These are phyloP conservation scores for Laterallus jamaicensis DNA, from an alignment of 2,113 vertebrate species.

Conservation along the genomic window DNA sequence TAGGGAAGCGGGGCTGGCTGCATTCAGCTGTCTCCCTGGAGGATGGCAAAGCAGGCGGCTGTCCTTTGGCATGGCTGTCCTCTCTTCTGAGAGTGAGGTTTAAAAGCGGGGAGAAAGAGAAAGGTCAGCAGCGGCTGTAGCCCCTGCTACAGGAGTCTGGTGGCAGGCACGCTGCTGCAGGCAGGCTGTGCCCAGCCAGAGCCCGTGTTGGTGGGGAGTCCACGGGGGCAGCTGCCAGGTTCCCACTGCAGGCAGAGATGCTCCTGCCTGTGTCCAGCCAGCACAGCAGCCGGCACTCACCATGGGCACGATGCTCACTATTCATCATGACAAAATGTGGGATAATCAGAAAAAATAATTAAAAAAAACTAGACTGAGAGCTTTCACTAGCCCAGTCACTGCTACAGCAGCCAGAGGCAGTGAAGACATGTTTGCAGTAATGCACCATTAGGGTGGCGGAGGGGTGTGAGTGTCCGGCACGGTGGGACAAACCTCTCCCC, in stretches of 20 bases:
- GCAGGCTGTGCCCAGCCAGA: constrained; percentile 46
- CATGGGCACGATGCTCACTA: constrained; percentile 26
- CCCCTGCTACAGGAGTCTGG: constrained; percentile 46
- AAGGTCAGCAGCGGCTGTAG: constrained; percentile 22
- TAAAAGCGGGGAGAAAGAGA: background rate
- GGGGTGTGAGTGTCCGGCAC: constrained; percentile 66
- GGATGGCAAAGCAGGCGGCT: background rate
- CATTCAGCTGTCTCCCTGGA: background rate
- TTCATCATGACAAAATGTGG: background rate
- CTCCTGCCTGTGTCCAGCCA: constrained; percentile 67
- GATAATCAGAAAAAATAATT: background rate
- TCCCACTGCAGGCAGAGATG: constrained; percentile 86
- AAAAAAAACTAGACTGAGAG: background rate
- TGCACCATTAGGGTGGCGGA: constrained; percentile 44
- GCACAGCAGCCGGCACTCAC: constrained; percentile 77
- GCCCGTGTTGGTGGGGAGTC: constrained; percentile 63
- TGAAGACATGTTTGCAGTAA: constrained; percentile 53
- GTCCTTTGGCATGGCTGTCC: background rate
- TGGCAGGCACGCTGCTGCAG: constrained; percentile 55
- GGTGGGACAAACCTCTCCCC: constrained; percentile 30
- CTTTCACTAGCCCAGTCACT: constrained; percentile 55
- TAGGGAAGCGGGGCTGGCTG: rapidly evolving
- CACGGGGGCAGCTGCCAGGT: constrained; percentile 80
- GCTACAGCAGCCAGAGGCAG: constrained; percentile 63
- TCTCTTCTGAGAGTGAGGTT: background rate